Evolutionary conservation across 2,888 invertebrate species (phyloP), one percentile per base, ranked within the genome.

Genomic region (Limnephilus auricula): DNA sequence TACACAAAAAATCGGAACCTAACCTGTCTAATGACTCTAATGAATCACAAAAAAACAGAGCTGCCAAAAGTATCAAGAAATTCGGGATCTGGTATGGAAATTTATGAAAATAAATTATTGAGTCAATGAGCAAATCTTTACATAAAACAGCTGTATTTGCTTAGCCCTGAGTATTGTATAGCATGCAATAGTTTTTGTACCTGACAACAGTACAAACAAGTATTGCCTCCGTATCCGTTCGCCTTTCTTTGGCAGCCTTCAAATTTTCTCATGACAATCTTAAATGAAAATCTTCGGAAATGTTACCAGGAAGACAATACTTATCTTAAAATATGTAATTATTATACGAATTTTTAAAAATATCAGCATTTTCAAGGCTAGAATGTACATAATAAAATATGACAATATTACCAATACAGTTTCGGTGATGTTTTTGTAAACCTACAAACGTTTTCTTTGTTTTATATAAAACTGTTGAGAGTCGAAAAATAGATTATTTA

Each of bases 101-200:
- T 65, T 65, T 65, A 25, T n/a, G 65, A 65, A 65, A 65, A 65
- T 65, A 65, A 9, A 80, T 80, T 32, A 32, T 2, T 80, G 30
- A n/a, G 84, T 84, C 34, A 84, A 84, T 84, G 37, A 84, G 32
- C 37, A 84, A 84, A 84, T 84, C 84, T 84, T 84, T 37, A 37
- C 37, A 84, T 3, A 37, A 84, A 84, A 84, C 84, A 84, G 32
- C 84, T 84, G 84, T 84, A n/a, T 84, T 84, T 37, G 40, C n/a
- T n/a, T 9, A 32, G 37, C n/a, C 37, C 32, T n/a, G 34, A 37
- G 40, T 34, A 10, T 25, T 12, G 34, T 37, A 2, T 18, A 18
- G 32, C 84, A 25, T 84, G 18, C 37, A 84, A 25, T 37, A 37
- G 31, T 84, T 37, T 37, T 40, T 37, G 31, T 65, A 65, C 9